Percentiles rank a stretch among this genome's conserved stretches.
phyloP scores from a whole-genome alignment of 1,140 invertebrate species.

The Bombus impatiens region DNA sequence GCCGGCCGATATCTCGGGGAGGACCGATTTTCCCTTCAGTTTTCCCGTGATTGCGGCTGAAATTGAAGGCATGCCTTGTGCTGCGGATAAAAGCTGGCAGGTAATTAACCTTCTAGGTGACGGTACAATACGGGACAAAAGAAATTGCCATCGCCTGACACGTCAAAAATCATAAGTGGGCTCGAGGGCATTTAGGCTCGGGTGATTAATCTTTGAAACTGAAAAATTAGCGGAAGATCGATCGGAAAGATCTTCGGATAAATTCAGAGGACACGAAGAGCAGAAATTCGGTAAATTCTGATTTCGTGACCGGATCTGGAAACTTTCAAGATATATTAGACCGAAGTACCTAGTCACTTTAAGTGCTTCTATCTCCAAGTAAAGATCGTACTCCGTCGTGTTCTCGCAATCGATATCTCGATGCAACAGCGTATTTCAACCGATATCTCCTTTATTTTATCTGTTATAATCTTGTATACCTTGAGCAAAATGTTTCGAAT shows the following conservation, averaged over 20 bases:
- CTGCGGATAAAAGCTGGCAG: constrained; percentile 15
- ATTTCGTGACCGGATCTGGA: constrained; percentile 13
- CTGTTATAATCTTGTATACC: not conserved
- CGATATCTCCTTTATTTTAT: constrained; percentile 26
- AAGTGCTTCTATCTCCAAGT: constrained; percentile 4
- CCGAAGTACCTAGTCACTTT: not conserved
- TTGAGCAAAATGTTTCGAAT: not conserved
- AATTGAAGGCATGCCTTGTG: constrained; percentile 15
- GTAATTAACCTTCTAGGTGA: constrained; percentile 49
- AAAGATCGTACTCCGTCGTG: not conserved
- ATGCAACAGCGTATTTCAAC: not conserved
- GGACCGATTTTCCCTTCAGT: constrained; percentile 40
- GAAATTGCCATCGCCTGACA: no score
- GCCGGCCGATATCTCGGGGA: constrained; percentile 32
- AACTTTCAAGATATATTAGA: constrained; percentile 10
- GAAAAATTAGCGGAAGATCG: not conserved
- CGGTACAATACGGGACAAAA: constrained; percentile 19
- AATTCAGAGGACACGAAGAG: not conserved
- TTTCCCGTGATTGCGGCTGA: constrained; percentile 41
- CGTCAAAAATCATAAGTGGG: not conserved
- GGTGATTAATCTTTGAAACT: not conserved
- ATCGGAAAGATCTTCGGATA: not conserved
- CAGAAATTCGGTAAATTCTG: constrained; percentile 44
- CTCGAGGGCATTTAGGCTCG: no score
- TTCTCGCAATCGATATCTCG: constrained; percentile 21